Evolutionary conservation across 2,888 invertebrate species (phyloP), one percentile per base, ranked within the genome.

Genomic region (Athripsodes cinereus): DNA sequence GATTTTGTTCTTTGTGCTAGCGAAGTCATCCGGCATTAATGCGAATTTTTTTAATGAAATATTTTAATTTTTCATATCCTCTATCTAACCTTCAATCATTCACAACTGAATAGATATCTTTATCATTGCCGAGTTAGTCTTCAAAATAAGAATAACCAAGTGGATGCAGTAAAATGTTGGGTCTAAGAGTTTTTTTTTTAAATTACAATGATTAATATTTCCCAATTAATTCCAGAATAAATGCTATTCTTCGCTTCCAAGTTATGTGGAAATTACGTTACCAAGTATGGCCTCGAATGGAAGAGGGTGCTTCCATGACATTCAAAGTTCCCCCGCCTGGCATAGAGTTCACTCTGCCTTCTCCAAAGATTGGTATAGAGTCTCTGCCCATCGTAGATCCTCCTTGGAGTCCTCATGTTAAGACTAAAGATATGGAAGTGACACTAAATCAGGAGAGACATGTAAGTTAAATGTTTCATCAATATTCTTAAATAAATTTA

Each of bases 231-330:
- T 65, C 35, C 67, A 78, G 78, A 69, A 79, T 78, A 62, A 78
- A 79, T 64, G 79, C 78, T 5, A 78, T 79, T 59, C 68, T 79
- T 48, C 69, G 92, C 61, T 96, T 95, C 74, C 91, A 96, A 82
- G 90, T 93, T 1, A 81, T 99, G 64, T 99, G 98, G 98, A 93
- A 95, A 69, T 86, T 94, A 65, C 83, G 99, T 1, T 96, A 94
- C 71, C 99, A 99, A 80, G 96, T 96, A 1, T 99, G 99, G 99
- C 95, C 97, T 0, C 84, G 98, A 59, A 96, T 99, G 97, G 99
- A 99, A 72, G 98, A 98, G 69, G 91, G 92, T 6, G 98, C 98
- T 0, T 95, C 96, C 58, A 75, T 92, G 60, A 88, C 92, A 0
- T 98, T 99, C 72, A 99, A 98, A 79, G 96, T 99, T 1, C 97